Conservation (phyloP, 2,797 vertebrate genomes). For the Dendrocincla fuliginosa region DNA sequence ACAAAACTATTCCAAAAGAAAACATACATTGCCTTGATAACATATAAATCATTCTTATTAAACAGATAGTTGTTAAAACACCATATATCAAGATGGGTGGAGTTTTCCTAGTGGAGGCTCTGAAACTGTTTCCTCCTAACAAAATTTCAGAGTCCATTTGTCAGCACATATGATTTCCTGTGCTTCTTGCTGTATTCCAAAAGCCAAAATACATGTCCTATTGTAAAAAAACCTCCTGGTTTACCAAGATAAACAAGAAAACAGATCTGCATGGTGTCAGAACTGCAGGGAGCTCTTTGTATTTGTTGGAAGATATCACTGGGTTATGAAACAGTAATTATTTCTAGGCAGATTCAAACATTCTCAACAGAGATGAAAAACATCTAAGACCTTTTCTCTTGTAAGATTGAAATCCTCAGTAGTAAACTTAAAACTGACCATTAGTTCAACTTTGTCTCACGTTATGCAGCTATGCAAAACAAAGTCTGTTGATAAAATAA, state of each 20-base stretch:
- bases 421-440: not conserved
- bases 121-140: conserved; percentile 23
- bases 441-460: not conserved
- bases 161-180: conserved; percentile 45
- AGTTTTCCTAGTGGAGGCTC: conserved; percentile 20
- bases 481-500: not conserved
- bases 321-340: not conserved
- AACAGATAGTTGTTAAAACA: not conserved
- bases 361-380: not conserved
- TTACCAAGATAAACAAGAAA: conserved; percentile 19
- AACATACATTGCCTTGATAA: not conserved
- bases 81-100: not conserved
- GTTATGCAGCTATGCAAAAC: not conserved
- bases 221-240: not conserved
- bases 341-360: not conserved
- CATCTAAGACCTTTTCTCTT: not conserved
- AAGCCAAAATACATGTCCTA: not conserved
- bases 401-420: not conserved
- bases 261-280: not conserved
- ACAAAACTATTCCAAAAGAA: not conserved
- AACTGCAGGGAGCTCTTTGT: not conserved
- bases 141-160: conserved; percentile 23
- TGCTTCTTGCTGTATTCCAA: conserved; percentile 9
- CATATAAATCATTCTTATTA: not conserved
- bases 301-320: conserved; percentile 4